Conservation (phyloP, 2,888 invertebrate genomes). For the Rotaria magnacalcarata region DNA sequence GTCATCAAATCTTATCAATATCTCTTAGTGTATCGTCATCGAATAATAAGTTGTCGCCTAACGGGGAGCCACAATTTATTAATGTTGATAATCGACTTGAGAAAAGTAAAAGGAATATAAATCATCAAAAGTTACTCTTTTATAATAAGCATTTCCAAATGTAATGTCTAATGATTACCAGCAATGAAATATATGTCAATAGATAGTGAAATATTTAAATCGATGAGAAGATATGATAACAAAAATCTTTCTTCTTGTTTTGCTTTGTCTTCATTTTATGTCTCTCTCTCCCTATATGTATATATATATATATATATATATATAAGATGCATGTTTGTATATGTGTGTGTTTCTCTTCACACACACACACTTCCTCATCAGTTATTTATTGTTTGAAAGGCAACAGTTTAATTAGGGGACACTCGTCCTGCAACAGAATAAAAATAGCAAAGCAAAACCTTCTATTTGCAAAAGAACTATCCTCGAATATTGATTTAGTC, state of each 20-base stretch:
- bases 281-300: too few species aligned
- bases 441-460: not conserved
- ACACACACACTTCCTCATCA: conserved; percentile 21
- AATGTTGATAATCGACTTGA: not conserved
- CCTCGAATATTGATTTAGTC: not conserved
- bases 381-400: conserved; percentile 26
- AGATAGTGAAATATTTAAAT: not conserved
- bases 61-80: not conserved
- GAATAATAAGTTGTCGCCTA: not conserved
- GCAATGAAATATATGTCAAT: not conserved
- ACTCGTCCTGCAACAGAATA: not conserved
- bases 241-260: not conserved
- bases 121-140: not conserved
- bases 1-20: conserved; percentile 24
- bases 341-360: conserved; percentile 8
- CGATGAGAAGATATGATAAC: not conserved
- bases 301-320: too few species aligned
- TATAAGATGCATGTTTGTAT: not conserved
- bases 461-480: not conserved
- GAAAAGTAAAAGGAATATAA: not conserved
- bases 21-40: not conserved
- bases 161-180: not conserved
- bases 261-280: not conserved
- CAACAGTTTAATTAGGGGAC: conserved; percentile 12
- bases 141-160: not conserved